A percentile compares a stretch with the other conserved stretches of the same genome.
phyloP scores from a whole-genome alignment of 2,113 vertebrate genomes.

The Bolborhynchus lineola region DNA sequence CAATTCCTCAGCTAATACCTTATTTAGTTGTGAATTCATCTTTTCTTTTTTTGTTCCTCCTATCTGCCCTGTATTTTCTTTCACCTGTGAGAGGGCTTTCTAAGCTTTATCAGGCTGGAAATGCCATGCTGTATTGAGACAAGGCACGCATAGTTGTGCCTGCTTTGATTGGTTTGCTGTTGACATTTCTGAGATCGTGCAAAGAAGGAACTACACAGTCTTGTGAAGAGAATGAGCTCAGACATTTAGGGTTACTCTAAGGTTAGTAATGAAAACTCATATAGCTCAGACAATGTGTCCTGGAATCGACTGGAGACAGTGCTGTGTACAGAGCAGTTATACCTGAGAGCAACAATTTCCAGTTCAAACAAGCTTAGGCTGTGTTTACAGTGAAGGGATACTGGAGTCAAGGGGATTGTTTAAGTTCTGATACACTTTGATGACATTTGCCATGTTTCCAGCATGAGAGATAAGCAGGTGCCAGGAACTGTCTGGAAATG shows the following conservation, averaged over 20 bases:
- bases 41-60: not conserved
- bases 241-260: not conserved
- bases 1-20: not conserved
- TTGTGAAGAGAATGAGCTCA: not conserved
- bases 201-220: not conserved
- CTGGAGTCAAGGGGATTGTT: slow-evolving; percentile 13
- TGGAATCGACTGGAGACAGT: not conserved
- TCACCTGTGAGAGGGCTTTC: not conserved
- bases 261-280: not conserved
- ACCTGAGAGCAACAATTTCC: not conserved
- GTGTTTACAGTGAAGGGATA: not conserved
- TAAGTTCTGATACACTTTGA: slow-evolving; percentile 42
- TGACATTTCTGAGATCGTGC: not conserved
- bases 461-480: slow-evolving; percentile 53
- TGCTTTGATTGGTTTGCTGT: not conserved
- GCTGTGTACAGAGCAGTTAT: slow-evolving; percentile 3
- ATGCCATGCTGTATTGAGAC: not conserved
- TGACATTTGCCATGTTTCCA: slow-evolving; percentile 5
- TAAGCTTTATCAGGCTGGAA: not conserved
- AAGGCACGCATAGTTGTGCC: not conserved
- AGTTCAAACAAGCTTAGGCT: slow-evolving; percentile 26
- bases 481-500: slow-evolving; percentile 19
- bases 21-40: not conserved
- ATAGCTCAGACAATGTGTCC: not conserved
- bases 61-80: not conserved